Evolutionary conservation across 2,888 invertebrate species (phyloP).

Genomic region (Vanessa cardui): DNA sequence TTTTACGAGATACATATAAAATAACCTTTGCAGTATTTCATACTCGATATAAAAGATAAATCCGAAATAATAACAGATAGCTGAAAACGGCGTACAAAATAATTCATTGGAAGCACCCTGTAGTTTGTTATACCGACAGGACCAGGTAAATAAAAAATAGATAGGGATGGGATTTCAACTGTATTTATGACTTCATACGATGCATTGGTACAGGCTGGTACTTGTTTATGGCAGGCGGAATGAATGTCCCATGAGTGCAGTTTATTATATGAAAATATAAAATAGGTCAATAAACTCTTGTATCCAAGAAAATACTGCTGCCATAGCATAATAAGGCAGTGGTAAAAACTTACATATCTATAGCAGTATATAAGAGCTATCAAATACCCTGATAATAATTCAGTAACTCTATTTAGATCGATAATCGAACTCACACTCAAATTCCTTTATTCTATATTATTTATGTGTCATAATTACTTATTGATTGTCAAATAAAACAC

Average conservation of each 20-base stretch:
- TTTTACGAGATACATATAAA: background rate
- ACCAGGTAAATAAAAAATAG: slow-evolving; percentile 33
- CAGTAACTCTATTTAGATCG: too few species aligned
- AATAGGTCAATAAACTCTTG: background rate
- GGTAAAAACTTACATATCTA: too few species aligned
- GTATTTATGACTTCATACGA: slow-evolving; percentile 35
- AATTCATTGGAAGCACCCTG: slow-evolving; percentile 70
- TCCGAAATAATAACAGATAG: slow-evolving; percentile 51
- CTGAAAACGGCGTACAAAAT: slow-evolving; percentile 60
- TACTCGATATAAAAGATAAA: background rate
- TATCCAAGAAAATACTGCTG: too few species aligned
- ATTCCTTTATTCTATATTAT: too few species aligned
- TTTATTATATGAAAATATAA: background rate
- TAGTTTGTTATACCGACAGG: slow-evolving; percentile 58
- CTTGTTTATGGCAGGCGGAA: background rate
- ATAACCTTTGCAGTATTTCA: background rate
- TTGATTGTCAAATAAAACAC: too few species aligned
- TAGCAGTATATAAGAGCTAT: too few species aligned
- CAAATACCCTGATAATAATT: too few species aligned
- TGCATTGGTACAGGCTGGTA: slow-evolving; percentile 9
- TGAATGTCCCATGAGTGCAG: background rate
- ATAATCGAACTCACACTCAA: too few species aligned
- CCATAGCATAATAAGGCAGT: too few species aligned
- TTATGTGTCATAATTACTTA: too few species aligned
- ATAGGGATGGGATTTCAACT: slow-evolving; percentile 30